These are phyloP conservation scores for Lasiommata megera DNA, from an alignment of 2,888 invertebrate species.

Conservation along the genomic window DNA sequence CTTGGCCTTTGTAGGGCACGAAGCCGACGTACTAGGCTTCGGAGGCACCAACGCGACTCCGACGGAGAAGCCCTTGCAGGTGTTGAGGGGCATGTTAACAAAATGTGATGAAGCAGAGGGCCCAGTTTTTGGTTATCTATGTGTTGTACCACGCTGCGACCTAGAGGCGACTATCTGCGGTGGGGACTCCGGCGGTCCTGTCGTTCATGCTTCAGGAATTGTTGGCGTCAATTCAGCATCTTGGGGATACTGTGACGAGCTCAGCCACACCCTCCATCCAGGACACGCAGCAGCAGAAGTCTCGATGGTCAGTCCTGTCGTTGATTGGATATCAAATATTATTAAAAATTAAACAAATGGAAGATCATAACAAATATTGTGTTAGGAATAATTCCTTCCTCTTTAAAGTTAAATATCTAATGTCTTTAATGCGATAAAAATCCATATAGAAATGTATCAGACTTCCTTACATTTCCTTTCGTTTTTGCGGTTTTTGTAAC, in stretches of 20 bases:
- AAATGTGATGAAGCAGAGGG: neutral
- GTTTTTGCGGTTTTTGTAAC: no score
- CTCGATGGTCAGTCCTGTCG: neutral
- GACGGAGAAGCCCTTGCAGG: neutral
- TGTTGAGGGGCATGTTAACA: constrained; percentile 2
- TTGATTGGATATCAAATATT: constrained; percentile 7
- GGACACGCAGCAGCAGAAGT: neutral
- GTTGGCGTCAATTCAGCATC: neutral
- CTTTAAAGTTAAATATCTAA: no score
- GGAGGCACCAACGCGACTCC: neutral
- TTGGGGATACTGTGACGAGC: neutral
- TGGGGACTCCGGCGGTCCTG: constrained; percentile 17
- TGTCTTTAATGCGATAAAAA: no score
- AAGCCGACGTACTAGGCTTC: neutral
- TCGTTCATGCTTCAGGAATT: constrained; percentile 10
- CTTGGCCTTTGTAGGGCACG: neutral
- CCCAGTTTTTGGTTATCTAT: neutral
- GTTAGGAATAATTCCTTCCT: neutral
- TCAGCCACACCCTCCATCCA: neutral
- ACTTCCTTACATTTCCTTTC: no score
- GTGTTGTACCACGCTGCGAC: neutral
- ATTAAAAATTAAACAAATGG: neutral
- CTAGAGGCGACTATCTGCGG: neutral
- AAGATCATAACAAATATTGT: neutral
- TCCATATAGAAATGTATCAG: no score